Evolutionary conservation across 2,888 invertebrate genomes (phyloP).

Genomic region (Mallateleia sp.): DNA sequence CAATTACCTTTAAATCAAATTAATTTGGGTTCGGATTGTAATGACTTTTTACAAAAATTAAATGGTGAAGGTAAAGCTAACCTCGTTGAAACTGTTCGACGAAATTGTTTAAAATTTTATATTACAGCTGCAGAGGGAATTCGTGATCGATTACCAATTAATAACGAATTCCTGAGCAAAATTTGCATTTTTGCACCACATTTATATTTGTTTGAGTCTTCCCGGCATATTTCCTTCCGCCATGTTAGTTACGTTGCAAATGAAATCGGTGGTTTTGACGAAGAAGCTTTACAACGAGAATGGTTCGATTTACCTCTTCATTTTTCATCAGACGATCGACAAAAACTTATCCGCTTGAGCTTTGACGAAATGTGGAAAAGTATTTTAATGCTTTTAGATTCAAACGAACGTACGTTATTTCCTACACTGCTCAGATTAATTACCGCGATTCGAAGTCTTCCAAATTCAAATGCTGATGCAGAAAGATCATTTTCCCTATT

Average conservation of each 20-base stretch:
- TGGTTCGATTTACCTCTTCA: not conserved
- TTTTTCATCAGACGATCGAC: not conserved
- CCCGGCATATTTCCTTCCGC: not conserved
- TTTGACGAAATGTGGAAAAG: constrained; percentile 29
- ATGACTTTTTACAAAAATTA: not conserved
- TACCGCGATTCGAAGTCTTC: not conserved
- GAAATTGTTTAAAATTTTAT: constrained; percentile 47
- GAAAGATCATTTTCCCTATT: constrained; percentile 23
- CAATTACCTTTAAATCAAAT: constrained; percentile 15
- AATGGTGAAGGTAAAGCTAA: not conserved
- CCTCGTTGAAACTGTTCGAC: not conserved
- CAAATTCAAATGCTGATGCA: constrained; percentile 10
- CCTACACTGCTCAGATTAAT: not conserved
- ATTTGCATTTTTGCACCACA: not conserved
- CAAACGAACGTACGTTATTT: not conserved
- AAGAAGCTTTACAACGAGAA: constrained; percentile 14
- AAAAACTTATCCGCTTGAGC: not conserved
- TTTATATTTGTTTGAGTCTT: not conserved
- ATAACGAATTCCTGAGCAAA: constrained; percentile 25
- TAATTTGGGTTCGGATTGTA: constrained; percentile 16
- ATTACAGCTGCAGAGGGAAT: constrained; percentile 47
- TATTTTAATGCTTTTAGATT: constrained; percentile 3
- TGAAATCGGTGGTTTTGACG: constrained; percentile 31
- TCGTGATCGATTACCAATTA: constrained; percentile 21
- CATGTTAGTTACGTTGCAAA: not conserved